Evolutionary conservation across 2,797 vertebrate species (phyloP), one percentile per base, ranked within the genome.

Genomic region (Labroides dimidiatus): DNA sequence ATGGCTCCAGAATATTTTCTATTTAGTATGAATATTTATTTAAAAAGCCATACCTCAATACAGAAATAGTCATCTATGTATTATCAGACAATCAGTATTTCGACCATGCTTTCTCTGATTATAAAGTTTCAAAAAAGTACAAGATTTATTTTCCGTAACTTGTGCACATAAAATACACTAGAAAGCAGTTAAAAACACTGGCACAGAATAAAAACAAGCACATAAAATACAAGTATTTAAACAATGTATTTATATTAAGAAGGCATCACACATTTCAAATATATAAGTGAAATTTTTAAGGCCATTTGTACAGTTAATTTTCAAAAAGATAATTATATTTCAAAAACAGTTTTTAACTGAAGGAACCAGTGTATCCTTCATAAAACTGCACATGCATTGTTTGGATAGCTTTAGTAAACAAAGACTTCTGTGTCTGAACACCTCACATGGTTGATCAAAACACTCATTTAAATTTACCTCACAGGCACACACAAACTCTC

Each of bases 281-380:
- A 95, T 93, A 95, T 95, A 88, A 92, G 95, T 96, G 95, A 96
- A 94, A 95, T 93, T 95, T 96, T 98, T 99, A 99, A 99, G 98
- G 97, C 97, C 93, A 96, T 97, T 96, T 96, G 95, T 98, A 97
- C 94, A 95, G 92, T 91, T 84, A 78, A 85, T 90, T 81, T 84
- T 91, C 81, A 86, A 84, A 87, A 75, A 84, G 65, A 87, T 75
- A 67, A 69, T 55, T 75, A 91, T 81, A 89, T 84, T 87, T 91
- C 75, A 92, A 94, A 92, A n/a, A n/a, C n/a, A 94, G 85, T 89
- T 90, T 88, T 91, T 55, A 92, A 90, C 87, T 92, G 93, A 92
- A 91, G 85, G 79, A 90, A 91, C 89, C 64, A 87, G 92, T 95
- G 95, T 92, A 92, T 95, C 95, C 93, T 86, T 92, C 92, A 90